Evolutionary conservation across 2,797 vertebrate species (phyloP).

Genomic region (Melanotaenia nigrans): DNA sequence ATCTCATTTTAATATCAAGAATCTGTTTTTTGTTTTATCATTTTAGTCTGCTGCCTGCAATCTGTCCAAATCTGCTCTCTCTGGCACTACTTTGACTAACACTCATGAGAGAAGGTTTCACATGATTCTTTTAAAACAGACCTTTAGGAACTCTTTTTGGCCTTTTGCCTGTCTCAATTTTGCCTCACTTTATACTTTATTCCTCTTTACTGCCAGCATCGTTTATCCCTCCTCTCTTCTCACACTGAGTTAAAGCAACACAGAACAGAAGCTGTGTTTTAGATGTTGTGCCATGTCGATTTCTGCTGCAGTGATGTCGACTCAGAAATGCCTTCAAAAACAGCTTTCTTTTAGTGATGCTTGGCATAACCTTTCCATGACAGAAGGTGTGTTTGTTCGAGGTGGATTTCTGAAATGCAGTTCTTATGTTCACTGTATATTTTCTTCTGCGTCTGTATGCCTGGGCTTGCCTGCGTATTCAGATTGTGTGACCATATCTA

Average conservation of each 20-base stretch:
- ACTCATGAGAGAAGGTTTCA: slow-evolving; percentile 13
- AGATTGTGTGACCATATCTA: slow-evolving; percentile 37
- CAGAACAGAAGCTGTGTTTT: slow-evolving; percentile 13
- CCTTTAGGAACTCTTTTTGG: slow-evolving; percentile 13
- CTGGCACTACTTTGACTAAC: slow-evolving; percentile 7
- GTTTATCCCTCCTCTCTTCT: neutral
- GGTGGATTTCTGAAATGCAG: slow-evolving; percentile 42
- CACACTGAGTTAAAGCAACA: neutral
- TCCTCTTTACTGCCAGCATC: slow-evolving; percentile 17
- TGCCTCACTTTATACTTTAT: neutral
- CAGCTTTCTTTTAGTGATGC: slow-evolving; percentile 9
- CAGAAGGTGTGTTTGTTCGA: slow-evolving; percentile 49
- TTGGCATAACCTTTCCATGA: slow-evolving; percentile 54
- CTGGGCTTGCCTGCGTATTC: slow-evolving; percentile 39
- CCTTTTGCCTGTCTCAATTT: neutral
- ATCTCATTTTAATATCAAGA: slow-evolving; percentile 10
- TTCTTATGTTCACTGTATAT: slow-evolving; percentile 37
- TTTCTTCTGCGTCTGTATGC: slow-evolving; percentile 12
- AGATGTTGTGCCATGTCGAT: slow-evolving; percentile 28
- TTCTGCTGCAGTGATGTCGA: slow-evolving; percentile 16
- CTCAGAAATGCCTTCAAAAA: slow-evolving; percentile 16
- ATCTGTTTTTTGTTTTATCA: slow-evolving; percentile 3
- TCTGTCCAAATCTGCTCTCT: neutral
- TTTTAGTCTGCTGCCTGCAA: neutral
- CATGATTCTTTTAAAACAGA: slow-evolving; percentile 8